Percentiles rank a stretch among this genome's conserved stretches.
phyloP scores from a whole-genome alignment of 2,797 vertebrate species.

The Mionectes olivaceus region DNA sequence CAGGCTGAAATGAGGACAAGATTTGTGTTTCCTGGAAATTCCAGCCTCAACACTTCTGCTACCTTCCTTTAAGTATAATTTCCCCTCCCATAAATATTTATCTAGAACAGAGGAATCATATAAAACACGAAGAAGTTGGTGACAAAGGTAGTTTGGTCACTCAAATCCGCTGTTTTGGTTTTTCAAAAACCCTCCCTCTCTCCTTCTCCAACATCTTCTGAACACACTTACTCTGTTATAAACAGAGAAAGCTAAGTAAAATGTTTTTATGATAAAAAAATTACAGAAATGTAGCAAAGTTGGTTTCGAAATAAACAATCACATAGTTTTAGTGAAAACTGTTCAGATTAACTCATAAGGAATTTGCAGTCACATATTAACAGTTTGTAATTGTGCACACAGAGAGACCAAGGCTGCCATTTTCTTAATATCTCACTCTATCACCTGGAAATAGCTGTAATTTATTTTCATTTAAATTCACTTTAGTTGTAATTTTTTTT shows the following conservation, averaged over 20 bases:
- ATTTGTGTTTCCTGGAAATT: conserved; percentile 58
- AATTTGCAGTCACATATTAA: conserved; percentile 11
- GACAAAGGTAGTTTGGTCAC: background rate
- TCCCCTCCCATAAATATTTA: conserved; percentile 56
- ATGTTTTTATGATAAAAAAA: background rate
- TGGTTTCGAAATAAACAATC: conserved; percentile 23
- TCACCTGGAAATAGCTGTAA: background rate
- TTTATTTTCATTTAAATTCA: background rate
- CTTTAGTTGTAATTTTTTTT: background rate
- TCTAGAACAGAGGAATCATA: background rate
- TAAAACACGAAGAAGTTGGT: conserved; percentile 4
- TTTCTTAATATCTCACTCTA: background rate
- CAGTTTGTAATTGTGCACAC: background rate
- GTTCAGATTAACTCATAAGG: background rate
- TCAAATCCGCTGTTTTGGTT: background rate
- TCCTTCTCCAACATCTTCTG: background rate
- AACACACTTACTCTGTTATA: background rate
- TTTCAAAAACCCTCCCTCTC: background rate
- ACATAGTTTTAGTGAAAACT: background rate
- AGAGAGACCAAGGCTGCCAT: background rate
- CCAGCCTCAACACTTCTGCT: conserved; percentile 32
- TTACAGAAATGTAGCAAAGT: background rate
- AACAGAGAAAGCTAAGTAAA: conserved; percentile 21
- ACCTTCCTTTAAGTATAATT: conserved; percentile 31
- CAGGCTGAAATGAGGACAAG: background rate